Base-by-base conservation (phyloP, 2,113 vertebrate species). In the Capreolus pygargus region DNA sequence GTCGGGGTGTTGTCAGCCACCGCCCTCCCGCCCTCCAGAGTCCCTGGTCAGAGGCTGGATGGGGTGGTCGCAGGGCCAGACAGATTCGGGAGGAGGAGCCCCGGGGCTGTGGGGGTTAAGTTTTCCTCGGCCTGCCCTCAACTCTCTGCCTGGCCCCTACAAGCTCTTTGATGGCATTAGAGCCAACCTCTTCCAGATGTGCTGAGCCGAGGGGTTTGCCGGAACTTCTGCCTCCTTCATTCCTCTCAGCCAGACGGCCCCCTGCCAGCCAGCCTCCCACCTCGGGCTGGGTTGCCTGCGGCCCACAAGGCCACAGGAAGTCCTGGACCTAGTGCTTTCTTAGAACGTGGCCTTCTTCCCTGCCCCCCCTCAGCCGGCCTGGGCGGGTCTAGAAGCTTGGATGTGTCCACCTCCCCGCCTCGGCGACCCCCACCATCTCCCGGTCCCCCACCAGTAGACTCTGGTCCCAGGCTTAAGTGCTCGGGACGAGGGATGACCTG, bases 121-220 rank as follows among this genome's bases (percentile, higher is more conserved):
- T 90, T 93, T 78, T n/a, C 82, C 60, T 9, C 21, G 0, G 33
- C 64, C 50, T 96, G 93, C 95, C 97, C 97, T 84, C 43, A 36
- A 95, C 94, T 27, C 86, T 58, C 81, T 94, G 89, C 89, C 76
- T 14, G 36, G 87, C 87, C 78, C 78, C 95, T 78, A 89, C 0
- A 14, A 94, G 96, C 88, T 83, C 98, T 98, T 98, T 98, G 98
- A 97, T 97, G 98, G 97, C 86, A 91, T 93, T 55, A 86, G 86
- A 94, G 95, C 94, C 97, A 97, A 98, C 97, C 93, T 97, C 87
- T 98, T 98, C 97, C 98, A 98, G 98, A 98, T 98, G 98, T 97
- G 97, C 95, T 2, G 88, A 97, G 92, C 2, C 9, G 86, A 93
- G 95, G 95, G 95, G 30, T 87, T 95, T 94, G 95, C 93, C 8